A percentile compares a stretch with the other conserved stretches of the same genome.
Conservation (phyloP, 1,140 invertebrate genomes). For the Ectropis grisescens region DNA sequence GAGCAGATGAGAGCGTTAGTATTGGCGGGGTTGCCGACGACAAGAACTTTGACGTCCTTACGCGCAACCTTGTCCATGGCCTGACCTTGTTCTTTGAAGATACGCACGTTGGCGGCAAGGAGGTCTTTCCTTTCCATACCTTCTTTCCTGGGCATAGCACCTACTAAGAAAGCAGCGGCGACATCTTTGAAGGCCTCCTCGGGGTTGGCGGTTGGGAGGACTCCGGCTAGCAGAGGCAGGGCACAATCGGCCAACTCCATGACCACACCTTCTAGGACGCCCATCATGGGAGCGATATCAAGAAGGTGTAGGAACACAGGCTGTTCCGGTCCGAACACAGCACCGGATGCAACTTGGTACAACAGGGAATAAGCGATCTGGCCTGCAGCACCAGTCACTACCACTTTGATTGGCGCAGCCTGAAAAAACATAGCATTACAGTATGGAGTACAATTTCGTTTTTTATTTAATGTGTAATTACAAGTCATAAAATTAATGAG, state of each 20-base stretch:
- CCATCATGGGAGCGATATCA: conserved; percentile 96
- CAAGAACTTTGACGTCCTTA: conserved; percentile 93
- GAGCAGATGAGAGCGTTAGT: conserved; percentile 98
- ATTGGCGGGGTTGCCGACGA: conserved; percentile 99
- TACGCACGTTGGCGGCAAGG: conserved; percentile 96
- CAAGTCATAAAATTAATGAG: no score
- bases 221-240: conserved; percentile 87
- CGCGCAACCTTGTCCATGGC: conserved; percentile 94
- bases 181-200: conserved; percentile 95
- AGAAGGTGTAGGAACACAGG: conserved; percentile 91
- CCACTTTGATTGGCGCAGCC: conserved; percentile 89
- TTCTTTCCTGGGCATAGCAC: conserved; percentile 97
- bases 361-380: conserved; percentile 99
- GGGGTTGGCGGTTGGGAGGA: conserved; percentile 90
- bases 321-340: conserved; percentile 95
- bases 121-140: conserved; percentile 99
- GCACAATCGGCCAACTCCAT: conserved; percentile 98
- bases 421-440: conserved; percentile 55
- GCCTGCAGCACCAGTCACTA: conserved; percentile 97
- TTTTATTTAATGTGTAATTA: no score
- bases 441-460: no score
- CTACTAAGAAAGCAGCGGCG: conserved; percentile 97
- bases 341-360: conserved; percentile 94
- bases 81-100: conserved; percentile 96
- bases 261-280: conserved; percentile 94